Evolutionary conservation across 37 sponge, comb jelly and placozoan species (phyloP), one percentile per base, ranked within the genome.

Genomic region (Tethya wilhelma): DNA sequence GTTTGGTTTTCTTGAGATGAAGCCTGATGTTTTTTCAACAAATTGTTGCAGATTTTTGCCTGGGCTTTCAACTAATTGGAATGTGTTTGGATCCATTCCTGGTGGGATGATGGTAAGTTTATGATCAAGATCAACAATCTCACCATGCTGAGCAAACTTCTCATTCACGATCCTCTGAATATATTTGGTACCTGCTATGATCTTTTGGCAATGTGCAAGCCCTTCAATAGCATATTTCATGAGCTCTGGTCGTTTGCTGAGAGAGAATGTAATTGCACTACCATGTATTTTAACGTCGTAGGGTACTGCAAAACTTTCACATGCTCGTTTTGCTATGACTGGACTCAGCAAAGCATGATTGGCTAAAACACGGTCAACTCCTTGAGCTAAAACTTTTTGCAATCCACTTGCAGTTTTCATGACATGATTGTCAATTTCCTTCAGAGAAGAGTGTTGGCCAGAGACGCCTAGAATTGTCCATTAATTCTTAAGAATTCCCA

Each of bases 291-390:
- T 59, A 2, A 79, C 56, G 42, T 79, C 79, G n/a, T 79, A 79
- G 1, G 77, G 77, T 7, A 60, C 64, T 7, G 57, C 71, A 73
- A 29, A 6, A 9, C 56, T 69, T 29, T 79, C 38, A 37, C 79
- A 58, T 20, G 79, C 79, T 44, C 79, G 79, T 4, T 65, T 64
- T 17, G 79, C 79, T 26, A 79, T 49, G 1, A 49, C 69, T 3
- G 79, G 79, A 7, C 79, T 67, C 55, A 79, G 56, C 11, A 79
- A n/a, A 32, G 69, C 34, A 65, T 79, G 79, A 38, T 79, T 79
- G 36, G 79, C 30, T 6, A 79, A 56, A 26, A 79, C 56, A 40
- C 79, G 67, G 25, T 79, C 79, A 19, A 79, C 79, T 2, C 68
- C 79, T 30, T 79, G 79, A 1, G 11, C 55, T n/a, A 79, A 25